Conservation (phyloP, 2,888 invertebrate genomes). For the Drosophila heteroneura region DNA sequence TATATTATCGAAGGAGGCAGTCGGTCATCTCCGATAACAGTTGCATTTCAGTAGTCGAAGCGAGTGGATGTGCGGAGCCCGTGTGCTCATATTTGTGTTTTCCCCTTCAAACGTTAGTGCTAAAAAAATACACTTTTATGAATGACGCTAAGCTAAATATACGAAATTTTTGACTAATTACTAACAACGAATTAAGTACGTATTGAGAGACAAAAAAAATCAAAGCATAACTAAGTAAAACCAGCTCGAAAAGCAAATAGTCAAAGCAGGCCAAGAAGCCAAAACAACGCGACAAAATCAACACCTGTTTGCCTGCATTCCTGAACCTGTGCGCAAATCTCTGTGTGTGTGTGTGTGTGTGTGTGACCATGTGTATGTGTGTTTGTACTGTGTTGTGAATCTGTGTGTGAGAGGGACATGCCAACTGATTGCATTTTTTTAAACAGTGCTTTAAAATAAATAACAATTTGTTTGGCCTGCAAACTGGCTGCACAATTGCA, state of each 20-base stretch:
- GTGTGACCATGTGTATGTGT: slow-evolving; percentile 1
- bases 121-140: slow-evolving; percentile 9
- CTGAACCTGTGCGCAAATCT: slow-evolving; percentile 52
- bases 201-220: slow-evolving; percentile 5
- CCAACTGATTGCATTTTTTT: slow-evolving; percentile 37
- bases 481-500: slow-evolving; percentile 44
- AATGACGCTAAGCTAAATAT: slow-evolving; percentile 27
- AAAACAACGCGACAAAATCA: slow-evolving; percentile 49
- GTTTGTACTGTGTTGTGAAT: slow-evolving; percentile 1
- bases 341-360: slow-evolving; percentile 7
- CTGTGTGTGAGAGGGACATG: slow-evolving; percentile 20
- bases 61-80: slow-evolving; percentile 24
- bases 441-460: slow-evolving; percentile 38
- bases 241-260: slow-evolving; percentile 20
- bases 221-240: slow-evolving; percentile 27
- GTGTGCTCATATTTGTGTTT: slow-evolving; percentile 16
- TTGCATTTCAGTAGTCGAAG: slow-evolving; percentile 52
- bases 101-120: slow-evolving; percentile 21
- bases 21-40: slow-evolving; percentile 36
- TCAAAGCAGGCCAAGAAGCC: slow-evolving; percentile 49
- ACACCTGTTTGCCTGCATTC: slow-evolving; percentile 72
- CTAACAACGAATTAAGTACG: slow-evolving; percentile 15
- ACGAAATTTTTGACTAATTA: slow-evolving; percentile 16
- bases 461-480: slow-evolving; percentile 43
- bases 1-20: slow-evolving; percentile 12